Evolutionary conservation across 2,888 invertebrate species (phyloP), one percentile per base, ranked within the genome.

Genomic region (Tanytarsus gracilentus): DNA sequence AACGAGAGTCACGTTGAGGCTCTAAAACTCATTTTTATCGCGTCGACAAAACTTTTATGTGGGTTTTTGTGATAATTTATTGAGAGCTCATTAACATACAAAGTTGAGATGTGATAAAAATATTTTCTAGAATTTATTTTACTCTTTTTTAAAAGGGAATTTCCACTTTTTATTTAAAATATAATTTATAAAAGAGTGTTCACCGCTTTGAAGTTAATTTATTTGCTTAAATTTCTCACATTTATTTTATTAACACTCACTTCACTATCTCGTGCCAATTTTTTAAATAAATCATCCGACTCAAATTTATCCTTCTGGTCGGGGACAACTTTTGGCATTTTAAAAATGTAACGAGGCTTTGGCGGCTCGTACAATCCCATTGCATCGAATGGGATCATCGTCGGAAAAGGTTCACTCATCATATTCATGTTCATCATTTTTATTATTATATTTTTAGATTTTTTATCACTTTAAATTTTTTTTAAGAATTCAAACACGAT

Each of bases 221-320:
- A n/a, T n/a, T n/a, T n/a, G n/a, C n/a, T n/a, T n/a, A n/a, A n/a
- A n/a, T n/a, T n/a, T n/a, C n/a, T n/a, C n/a, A n/a, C n/a, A n/a
- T n/a, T n/a, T n/a, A n/a, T n/a, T n/a, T n/a, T 33, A 33, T 33
- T 33, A 33, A 11, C 33, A 71, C 77, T 72, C 75, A 94, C 95
- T 87, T 97, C 96, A 69, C 91, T 91, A 75, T 96, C 96, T 58
- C 96, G 81, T 71, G 93, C 91, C 61, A 97, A 78, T 69, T 94
- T 82, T 72, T 94, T 83, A 72, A 97, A 97, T 55, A 96, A 80
- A 75, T 97, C 97, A 70, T 97, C 96, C 61, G 91, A 91, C 73
- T 97, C 96, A 72, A 97, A 98, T 75, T 96, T 96, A 29, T 85
- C 83, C 73, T 96, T 93, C 74, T 98, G 97, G 71, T 98, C 95